Conservation (phyloP, 2,888 invertebrate genomes). For the Pogonocherus hispidulus region DNA sequence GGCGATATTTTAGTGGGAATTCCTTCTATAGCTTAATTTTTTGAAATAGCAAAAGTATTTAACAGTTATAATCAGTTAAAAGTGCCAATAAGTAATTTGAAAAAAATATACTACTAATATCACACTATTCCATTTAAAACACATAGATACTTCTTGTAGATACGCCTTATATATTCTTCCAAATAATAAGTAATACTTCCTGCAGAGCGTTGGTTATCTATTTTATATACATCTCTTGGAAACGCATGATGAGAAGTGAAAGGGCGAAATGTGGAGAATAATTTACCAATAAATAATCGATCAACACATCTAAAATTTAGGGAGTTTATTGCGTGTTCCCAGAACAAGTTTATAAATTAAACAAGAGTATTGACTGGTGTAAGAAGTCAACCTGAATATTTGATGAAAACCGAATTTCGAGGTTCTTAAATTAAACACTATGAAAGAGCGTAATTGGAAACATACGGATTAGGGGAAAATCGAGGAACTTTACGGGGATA, state of each 20-base stretch:
- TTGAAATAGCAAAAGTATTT: too few species aligned
- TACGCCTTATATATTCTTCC: not conserved
- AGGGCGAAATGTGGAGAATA: constrained; percentile 11
- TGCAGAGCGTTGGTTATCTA: not conserved
- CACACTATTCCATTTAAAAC: too few species aligned
- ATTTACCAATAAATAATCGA: constrained; percentile 28
- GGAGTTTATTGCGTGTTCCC: constrained; percentile 28
- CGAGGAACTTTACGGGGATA: constrained; percentile 16
- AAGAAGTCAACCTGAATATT: constrained; percentile 53
- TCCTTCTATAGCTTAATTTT: too few species aligned
- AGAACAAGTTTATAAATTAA: constrained; percentile 33
- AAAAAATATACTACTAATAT: too few species aligned
- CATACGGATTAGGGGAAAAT: constrained; percentile 28
- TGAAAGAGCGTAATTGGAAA: constrained; percentile 27
- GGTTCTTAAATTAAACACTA: constrained; percentile 23
- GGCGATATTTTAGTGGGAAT: too few species aligned
- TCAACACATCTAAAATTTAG: constrained; percentile 28
- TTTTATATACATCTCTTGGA: not conserved
- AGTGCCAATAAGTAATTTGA: too few species aligned
- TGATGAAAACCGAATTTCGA: constrained; percentile 29
- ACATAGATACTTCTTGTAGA: too few species aligned
- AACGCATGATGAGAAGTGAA: not conserved
- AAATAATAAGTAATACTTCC: too few species aligned
- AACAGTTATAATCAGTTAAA: too few species aligned
- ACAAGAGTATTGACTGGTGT: constrained; percentile 31